A percentile compares a stretch with the other conserved stretches of the same genome.
phyloP scores from a whole-genome alignment of 2,888 invertebrate genomes.

The Kuschelorhynchus macadamiae region DNA sequence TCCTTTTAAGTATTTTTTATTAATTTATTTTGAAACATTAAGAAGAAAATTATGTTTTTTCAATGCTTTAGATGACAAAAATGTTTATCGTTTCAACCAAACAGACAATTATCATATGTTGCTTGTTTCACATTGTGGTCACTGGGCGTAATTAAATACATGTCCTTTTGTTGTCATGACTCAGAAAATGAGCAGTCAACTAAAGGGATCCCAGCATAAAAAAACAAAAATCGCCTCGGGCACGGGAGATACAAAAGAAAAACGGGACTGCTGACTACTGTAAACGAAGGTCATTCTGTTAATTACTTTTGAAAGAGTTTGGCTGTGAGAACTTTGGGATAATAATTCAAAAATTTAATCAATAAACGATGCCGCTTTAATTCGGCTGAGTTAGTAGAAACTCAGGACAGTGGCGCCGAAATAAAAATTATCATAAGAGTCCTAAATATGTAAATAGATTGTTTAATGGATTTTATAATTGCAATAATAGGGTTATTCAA shows the following conservation, averaged over 20 bases:
- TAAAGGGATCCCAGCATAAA: slow-evolving; percentile 26
- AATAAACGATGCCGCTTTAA: slow-evolving; percentile 50
- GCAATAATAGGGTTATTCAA: too few relatives aligned
- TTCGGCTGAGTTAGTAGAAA: slow-evolving; percentile 23
- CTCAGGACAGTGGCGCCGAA: slow-evolving; percentile 18
- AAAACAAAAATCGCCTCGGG: slow-evolving; percentile 31
- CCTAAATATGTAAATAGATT: not conserved
- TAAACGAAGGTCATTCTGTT: slow-evolving; percentile 54
- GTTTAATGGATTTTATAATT: too few relatives aligned
- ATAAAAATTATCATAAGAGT: not conserved
- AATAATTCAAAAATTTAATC: slow-evolving; percentile 57
- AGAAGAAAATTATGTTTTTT: too few relatives aligned
- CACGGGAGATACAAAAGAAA: slow-evolving; percentile 39
- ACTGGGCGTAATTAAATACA: slow-evolving; percentile 41
- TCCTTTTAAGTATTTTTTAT: too few relatives aligned
- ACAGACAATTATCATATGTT: slow-evolving; percentile 37
- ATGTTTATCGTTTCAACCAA: slow-evolving; percentile 1
- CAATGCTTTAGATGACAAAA: too few relatives aligned
- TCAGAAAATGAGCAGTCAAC: slow-evolving; percentile 34
- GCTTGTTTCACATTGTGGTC: slow-evolving; percentile 29
- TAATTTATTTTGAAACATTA: too few relatives aligned
- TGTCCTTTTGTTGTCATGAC: slow-evolving; percentile 37
- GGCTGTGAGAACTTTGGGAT: slow-evolving; percentile 53
- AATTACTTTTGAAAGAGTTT: slow-evolving; percentile 55
- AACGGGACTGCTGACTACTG: slow-evolving; percentile 45